These are phyloP conservation scores for Acanthornis magna DNA, from an alignment of 2,797 vertebrate species.

Conservation along the genomic window DNA sequence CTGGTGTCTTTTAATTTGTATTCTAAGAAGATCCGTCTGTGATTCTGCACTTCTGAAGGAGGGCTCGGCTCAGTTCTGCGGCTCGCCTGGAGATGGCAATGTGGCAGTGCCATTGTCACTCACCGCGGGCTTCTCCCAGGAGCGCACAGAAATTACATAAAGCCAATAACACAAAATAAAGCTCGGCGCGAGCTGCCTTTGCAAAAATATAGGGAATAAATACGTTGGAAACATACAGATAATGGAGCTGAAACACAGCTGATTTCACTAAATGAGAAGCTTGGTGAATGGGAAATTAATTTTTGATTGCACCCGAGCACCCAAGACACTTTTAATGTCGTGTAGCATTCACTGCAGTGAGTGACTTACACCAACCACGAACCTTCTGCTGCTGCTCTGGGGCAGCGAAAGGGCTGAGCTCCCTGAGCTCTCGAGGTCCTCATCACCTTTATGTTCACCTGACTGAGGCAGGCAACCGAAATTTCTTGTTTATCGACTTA, in stretches of 20 bases:
- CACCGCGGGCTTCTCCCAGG: neutral
- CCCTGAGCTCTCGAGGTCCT: neutral
- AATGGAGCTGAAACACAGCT: slow-evolving; percentile 46
- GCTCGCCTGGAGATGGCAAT: slow-evolving; percentile 62
- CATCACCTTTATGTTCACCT: neutral
- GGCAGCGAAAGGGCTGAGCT: neutral
- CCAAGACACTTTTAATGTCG: neutral
- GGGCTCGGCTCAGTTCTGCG: neutral
- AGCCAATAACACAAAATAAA: slow-evolving; percentile 30
- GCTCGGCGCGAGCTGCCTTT: neutral
- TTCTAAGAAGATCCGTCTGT: fast-evolving
- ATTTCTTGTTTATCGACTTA: neutral
- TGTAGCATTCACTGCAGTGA: neutral
- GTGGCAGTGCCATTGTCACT: neutral
- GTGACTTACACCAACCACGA: neutral
- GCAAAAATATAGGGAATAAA: slow-evolving; percentile 7
- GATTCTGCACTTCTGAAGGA: fast-evolving
- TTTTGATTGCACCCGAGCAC: slow-evolving; percentile 15
- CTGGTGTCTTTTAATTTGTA: fast-evolving
- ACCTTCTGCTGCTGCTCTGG: neutral
- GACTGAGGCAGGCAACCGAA: neutral
- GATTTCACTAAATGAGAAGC: slow-evolving; percentile 46
- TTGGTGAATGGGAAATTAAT: slow-evolving; percentile 49
- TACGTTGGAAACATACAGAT: slow-evolving; percentile 6
- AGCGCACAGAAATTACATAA: neutral